Conservation (phyloP, 1,140 invertebrate genomes). For the Diorhabda carinulata region DNA sequence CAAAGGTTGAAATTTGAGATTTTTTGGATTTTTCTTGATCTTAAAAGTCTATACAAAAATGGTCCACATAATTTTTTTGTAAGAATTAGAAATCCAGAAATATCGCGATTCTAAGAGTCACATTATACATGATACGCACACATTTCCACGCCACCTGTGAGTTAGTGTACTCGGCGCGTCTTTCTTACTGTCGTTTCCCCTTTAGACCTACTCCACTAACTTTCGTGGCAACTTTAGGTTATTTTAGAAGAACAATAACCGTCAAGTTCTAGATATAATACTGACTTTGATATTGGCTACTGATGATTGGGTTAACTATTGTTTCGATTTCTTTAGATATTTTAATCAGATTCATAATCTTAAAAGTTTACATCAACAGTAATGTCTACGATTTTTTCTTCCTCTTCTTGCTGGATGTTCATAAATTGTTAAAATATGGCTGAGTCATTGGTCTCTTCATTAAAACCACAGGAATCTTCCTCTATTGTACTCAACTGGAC, state of each 20-base stretch:
- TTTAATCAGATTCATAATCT: not conserved
- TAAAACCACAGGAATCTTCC: not conserved
- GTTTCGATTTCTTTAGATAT: not conserved
- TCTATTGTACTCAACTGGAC: too few relatives aligned
- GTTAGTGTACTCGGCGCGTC: not conserved
- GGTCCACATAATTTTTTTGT: not conserved
- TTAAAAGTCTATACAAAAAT: not conserved
- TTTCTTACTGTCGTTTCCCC: not conserved
- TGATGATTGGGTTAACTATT: not conserved
- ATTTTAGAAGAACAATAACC: not conserved
- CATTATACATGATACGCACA: not conserved
- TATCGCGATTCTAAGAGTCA: not conserved
- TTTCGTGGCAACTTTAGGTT: not conserved
- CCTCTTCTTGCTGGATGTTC: slow-evolving; percentile 6
- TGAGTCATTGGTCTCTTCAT: slow-evolving; percentile 9
- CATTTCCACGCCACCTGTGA: not conserved
- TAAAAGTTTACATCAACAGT: too few relatives aligned
- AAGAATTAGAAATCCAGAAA: not conserved
- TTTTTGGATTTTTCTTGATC: not conserved
- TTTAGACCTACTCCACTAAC: not conserved
- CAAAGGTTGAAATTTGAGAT: not conserved
- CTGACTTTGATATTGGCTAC: not conserved
- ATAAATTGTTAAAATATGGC: slow-evolving; percentile 8
- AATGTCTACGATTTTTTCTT: not conserved
- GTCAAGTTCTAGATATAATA: not conserved